Evolutionary conservation across 2,113 vertebrate species (phyloP).

Genomic region (Natator depressus): DNA sequence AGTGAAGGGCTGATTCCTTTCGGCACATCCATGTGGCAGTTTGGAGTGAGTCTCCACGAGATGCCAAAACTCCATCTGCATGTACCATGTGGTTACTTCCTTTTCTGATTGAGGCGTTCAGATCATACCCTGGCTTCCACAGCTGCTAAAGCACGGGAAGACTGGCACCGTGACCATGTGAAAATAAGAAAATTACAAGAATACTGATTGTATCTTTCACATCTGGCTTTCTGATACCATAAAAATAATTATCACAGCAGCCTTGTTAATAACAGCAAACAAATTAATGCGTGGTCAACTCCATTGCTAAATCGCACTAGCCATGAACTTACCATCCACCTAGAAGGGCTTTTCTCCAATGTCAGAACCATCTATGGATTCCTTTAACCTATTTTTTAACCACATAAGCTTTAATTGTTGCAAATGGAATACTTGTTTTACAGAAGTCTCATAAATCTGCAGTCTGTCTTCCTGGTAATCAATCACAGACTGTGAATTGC

Average conservation of each 20-base stretch:
- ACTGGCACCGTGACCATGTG: rapidly evolving
- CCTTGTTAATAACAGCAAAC: conserved; percentile 18
- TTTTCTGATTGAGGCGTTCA: not conserved
- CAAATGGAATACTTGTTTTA: conserved; percentile 93
- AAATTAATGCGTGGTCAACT: conserved; percentile 29
- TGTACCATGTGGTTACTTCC: not conserved
- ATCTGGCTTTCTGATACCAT: conserved; percentile 22
- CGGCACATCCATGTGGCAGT: not conserved
- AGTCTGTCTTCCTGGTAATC: conserved; percentile 87
- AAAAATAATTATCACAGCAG: not conserved
- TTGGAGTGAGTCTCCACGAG: not conserved
- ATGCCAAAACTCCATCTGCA: not conserved
- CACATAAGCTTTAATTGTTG: conserved; percentile 87
- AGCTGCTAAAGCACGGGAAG: not conserved
- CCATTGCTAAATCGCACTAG: conserved; percentile 18
- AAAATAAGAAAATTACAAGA: not conserved
- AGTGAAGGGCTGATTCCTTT: not conserved
- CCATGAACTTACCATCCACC: conserved; percentile 22
- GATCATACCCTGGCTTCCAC: rapidly evolving
- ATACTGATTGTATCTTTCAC: not conserved
- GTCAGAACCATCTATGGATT: conserved; percentile 71
- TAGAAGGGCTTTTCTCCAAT: conserved; percentile 68
- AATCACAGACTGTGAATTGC: conserved; percentile 84
- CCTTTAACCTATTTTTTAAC: conserved; percentile 79
- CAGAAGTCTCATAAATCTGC: conserved; percentile 90